Conservation (phyloP, 2,113 vertebrate species). For the Ctenomys sociabilis region DNA sequence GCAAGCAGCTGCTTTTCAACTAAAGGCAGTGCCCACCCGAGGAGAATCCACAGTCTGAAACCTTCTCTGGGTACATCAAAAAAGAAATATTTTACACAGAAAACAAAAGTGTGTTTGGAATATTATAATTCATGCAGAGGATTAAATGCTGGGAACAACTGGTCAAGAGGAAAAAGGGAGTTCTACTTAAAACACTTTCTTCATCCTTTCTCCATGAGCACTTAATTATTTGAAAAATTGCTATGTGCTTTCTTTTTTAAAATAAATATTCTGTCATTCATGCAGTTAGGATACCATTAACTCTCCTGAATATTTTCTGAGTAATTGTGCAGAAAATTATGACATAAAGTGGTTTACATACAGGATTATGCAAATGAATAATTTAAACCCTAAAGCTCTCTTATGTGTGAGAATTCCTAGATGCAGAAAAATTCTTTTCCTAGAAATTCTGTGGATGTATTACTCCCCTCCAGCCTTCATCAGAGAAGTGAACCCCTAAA, state of each 20-base stretch:
- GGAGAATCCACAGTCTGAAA: neutral
- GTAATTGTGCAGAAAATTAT: neutral
- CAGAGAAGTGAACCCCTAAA: conserved; percentile 3
- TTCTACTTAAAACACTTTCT: neutral
- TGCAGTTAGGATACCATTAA: neutral
- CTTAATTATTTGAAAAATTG: conserved; percentile 12
- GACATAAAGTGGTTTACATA: neutral
- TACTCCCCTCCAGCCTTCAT: neutral
- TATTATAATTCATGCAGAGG: neutral
- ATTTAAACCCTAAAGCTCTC: neutral
- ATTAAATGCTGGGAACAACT: neutral
- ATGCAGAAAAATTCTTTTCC: conserved; percentile 13
- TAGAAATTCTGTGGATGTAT: conserved; percentile 27
- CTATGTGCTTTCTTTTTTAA: neutral
- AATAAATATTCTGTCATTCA: neutral
- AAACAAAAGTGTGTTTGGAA: neutral
- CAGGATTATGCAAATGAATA: neutral
- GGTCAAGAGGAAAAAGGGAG: neutral
- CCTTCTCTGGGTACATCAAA: neutral
- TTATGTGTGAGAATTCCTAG: neutral
- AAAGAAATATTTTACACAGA: neutral
- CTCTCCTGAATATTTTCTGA: conserved; percentile 28
- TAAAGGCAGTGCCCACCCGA: rapidly evolving
- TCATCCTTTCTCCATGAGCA: neutral
- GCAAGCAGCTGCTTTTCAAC: neutral